These are phyloP conservation scores for Haemorhous mexicanus DNA, from an alignment of 2,113 vertebrate species.

Conservation along the genomic window DNA sequence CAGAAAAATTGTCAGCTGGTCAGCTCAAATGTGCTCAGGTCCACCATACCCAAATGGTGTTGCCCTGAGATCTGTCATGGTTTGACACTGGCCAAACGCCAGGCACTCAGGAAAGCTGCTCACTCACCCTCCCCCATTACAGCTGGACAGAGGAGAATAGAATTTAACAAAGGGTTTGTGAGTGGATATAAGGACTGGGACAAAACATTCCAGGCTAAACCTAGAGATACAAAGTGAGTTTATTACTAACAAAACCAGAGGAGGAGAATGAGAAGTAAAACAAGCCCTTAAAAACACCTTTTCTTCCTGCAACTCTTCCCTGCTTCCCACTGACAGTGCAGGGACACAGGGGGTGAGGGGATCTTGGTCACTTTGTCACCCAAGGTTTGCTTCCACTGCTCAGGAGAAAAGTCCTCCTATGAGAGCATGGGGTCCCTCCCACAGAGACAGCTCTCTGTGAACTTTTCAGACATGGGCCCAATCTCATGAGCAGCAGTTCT, in stretches of 20 bases:
- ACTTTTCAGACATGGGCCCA: background rate
- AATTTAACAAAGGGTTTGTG: background rate
- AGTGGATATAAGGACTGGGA: background rate
- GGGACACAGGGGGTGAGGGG: background rate
- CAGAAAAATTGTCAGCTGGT: background rate
- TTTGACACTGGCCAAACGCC: background rate
- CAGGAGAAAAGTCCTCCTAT: background rate
- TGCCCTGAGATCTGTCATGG: background rate
- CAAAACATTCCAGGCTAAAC: background rate
- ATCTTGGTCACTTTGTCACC: background rate
- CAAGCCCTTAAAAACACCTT: background rate
- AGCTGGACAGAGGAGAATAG: background rate
- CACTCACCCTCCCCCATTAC: background rate
- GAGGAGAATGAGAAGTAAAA: background rate
- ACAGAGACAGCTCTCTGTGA: background rate
- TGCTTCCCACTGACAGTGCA: accelerated
- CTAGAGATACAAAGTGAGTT: background rate
- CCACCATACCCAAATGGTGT: background rate
- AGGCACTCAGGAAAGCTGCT: background rate
- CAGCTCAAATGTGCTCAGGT: background rate
- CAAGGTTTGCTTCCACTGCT: background rate
- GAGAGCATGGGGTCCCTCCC: background rate
- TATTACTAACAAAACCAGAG: background rate
- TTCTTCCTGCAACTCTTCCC: background rate
- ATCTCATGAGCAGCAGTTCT: background rate